Evolutionary conservation across 2,113 vertebrate genomes (phyloP).

Genomic region (Saimiri boliviensis): DNA sequence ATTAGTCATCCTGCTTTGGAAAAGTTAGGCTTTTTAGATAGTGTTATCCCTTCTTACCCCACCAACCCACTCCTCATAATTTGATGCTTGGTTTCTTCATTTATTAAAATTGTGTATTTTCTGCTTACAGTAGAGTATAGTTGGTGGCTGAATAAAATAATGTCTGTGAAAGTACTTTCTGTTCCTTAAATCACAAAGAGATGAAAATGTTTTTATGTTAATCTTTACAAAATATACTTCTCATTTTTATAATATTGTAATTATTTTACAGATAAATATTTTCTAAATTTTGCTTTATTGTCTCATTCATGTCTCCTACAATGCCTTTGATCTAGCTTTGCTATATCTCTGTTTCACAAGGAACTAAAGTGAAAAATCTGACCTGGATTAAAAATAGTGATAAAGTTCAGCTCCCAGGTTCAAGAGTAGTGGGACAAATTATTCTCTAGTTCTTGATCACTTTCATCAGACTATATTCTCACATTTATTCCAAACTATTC

Average conservation of each 20-base stretch:
- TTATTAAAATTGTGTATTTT: background rate
- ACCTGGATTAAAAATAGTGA: background rate
- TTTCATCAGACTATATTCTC: background rate
- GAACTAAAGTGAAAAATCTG: background rate
- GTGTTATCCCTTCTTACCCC: accelerated
- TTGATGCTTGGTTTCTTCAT: background rate
- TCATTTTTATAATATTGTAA: background rate
- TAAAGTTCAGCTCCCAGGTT: background rate
- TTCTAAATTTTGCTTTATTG: background rate
- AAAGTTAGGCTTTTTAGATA: background rate
- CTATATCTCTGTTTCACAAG: background rate
- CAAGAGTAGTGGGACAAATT: background rate
- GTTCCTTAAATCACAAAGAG: background rate
- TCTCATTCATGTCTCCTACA: background rate
- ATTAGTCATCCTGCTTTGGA: background rate
- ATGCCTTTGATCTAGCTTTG: background rate
- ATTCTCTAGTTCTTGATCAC: background rate
- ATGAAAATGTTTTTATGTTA: background rate
- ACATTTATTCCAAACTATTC: background rate
- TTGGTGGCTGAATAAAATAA: background rate
- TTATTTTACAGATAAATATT: background rate
- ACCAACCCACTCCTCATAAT: background rate
- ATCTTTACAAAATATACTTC: background rate
- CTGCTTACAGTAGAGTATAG: background rate
- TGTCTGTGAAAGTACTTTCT: background rate